phyloP scores from a whole-genome alignment of 2,113 vertebrate genomes.

The Puntigrus tetrazona region DNA sequence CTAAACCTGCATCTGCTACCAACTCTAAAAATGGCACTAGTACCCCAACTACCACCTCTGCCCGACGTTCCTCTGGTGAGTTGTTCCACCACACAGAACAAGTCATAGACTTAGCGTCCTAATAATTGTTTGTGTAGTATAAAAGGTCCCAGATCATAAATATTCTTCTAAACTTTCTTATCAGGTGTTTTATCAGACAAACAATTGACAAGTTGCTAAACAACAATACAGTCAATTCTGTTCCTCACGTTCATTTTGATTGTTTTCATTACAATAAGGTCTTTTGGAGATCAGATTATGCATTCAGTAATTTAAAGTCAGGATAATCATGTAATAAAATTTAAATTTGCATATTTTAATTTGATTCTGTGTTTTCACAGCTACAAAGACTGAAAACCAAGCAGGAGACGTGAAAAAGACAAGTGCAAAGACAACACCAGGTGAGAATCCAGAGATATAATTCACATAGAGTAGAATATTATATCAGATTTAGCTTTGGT shows the following conservation, averaged over 20 bases:
- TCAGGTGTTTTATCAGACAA: not conserved
- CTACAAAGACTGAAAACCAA: constrained; percentile 82
- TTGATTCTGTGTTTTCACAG: constrained; percentile 61
- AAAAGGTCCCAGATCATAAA: not conserved
- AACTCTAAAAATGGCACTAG: constrained; percentile 69
- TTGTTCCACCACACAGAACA: not conserved
- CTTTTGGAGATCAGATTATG: not conserved
- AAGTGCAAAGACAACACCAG: constrained; percentile 81
- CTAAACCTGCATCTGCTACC: constrained; percentile 54
- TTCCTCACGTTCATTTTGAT: not conserved
- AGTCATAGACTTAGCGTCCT: not conserved
- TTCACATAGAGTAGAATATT: not conserved
- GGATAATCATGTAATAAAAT: not conserved
- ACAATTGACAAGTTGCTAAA: not conserved
- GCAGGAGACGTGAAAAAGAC: constrained; percentile 82
- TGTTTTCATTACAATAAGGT: not conserved
- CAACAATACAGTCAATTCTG: not conserved
- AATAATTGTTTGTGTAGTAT: not conserved
- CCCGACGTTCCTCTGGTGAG: constrained; percentile 64
- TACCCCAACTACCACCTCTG: constrained; percentile 55
- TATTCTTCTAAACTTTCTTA: too few relatives aligned
- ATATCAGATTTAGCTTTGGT: not conserved
- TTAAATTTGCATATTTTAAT: not conserved
- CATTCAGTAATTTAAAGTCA: not conserved
- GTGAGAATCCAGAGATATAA: constrained; percentile 55